These are phyloP conservation scores for Chaetodon trifasciatus DNA, from an alignment of 2,797 vertebrate species.

Conservation along the genomic window DNA sequence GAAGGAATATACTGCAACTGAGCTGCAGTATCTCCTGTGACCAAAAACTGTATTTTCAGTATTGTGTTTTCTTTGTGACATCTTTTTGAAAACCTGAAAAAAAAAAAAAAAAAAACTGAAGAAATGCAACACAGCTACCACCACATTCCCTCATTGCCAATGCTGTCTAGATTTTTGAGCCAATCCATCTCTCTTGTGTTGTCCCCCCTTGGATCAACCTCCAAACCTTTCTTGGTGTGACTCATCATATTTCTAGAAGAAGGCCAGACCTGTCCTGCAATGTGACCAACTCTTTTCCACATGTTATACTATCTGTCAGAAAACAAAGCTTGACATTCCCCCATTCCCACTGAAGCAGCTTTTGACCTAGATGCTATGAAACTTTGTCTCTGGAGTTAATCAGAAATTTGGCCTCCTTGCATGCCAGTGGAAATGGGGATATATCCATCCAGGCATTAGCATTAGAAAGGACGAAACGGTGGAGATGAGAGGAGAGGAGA, in stretches of 20 bases:
- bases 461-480: conserved; percentile 80
- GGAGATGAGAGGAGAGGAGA: conserved; percentile 75
- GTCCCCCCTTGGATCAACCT: neutral
- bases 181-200: neutral
- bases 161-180: conserved; percentile 1
- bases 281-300: conserved; percentile 23
- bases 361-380: conserved; percentile 79
- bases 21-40: neutral
- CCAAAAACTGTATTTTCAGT: neutral
- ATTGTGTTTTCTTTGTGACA: neutral
- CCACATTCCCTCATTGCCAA: neutral
- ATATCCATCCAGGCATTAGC: conserved; percentile 83
- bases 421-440: conserved; percentile 71
- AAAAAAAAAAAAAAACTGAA: neutral
- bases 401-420: conserved; percentile 77
- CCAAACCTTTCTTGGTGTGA: conserved; percentile 10
- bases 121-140: neutral
- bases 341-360: conserved; percentile 36
- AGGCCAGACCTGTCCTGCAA: conserved; percentile 19
- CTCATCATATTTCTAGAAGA: conserved; percentile 9
- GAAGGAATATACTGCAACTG: neutral
- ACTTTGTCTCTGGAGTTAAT: conserved; percentile 80
- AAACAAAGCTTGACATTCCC: conserved; percentile 46
- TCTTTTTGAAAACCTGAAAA: neutral
- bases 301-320: conserved; percentile 24